Evolutionary conservation across 2,888 invertebrate genomes (phyloP), one percentile per base, ranked within the genome.

Genomic region (Lobophora halterata): DNA sequence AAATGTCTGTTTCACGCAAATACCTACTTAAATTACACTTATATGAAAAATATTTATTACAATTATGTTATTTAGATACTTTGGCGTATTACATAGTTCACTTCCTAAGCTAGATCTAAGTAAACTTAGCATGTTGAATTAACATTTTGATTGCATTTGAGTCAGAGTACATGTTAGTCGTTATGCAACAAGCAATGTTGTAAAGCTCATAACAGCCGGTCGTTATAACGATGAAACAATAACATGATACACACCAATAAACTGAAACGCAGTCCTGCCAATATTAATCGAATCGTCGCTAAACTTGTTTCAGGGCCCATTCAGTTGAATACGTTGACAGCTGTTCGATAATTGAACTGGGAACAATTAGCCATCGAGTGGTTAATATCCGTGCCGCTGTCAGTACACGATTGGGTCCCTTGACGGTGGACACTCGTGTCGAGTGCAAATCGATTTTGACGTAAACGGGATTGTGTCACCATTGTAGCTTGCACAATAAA

Each of bases 351-450:
- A 83, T 83, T 80, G 85, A 79, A 81, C 80, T 70, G 73, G 71
- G 82, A 74, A 83, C 85, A 85, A 85, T 86, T 83, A 83, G 75
- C 77, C 62, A 73, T 76, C 68, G 80, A 85, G 83, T 82, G 85
- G 79, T 73, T 79, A 81, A 82, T 83, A 81, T 82, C 79, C 75
- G 72, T 71, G 75, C 58, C 60, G 65, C 71, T 80, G 81, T 79
- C 81, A 80, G 64, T 64, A 68, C 69, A 65, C 65, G 71, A 74
- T 75, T 70, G 67, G 68, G 62, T 70, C 74, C 74, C 71, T 61
- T 61, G 67, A 69, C 68, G 65, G 58, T 65, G 63, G 65, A 63
- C 72, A 70, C 74, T 79, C 71, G 61, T 73, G 65, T 79, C 53
- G 68, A 76, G 76, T 70, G 76, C 71, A 70, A 79, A 81, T 82